These are phyloP conservation scores for Platypus cylindrus DNA, from an alignment of 2,888 invertebrate genomes.

Conservation along the genomic window DNA sequence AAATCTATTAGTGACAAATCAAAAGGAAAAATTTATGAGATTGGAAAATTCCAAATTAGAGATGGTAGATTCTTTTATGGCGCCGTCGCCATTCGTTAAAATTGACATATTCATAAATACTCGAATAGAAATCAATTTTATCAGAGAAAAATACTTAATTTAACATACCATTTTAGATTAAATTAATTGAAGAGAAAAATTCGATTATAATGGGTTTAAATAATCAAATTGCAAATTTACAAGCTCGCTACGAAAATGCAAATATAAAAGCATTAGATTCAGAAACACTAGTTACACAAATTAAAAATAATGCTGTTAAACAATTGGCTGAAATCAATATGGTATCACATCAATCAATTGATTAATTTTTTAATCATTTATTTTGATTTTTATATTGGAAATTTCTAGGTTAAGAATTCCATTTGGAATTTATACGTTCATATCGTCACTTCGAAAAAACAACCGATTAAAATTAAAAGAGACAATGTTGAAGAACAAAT, in stretches of 20 bases:
- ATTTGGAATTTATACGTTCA: slow-evolving; percentile 51
- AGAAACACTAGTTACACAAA: slow-evolving; percentile 45
- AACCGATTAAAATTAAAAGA: slow-evolving; percentile 30
- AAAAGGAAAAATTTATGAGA: slow-evolving; percentile 37
- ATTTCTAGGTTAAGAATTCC: slow-evolving; percentile 38
- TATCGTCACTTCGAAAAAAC: slow-evolving; percentile 44
- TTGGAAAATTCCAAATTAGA: slow-evolving; percentile 34
- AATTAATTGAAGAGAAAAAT: slow-evolving; percentile 46
- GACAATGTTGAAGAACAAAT: slow-evolving; percentile 48
- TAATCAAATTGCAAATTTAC: slow-evolving; percentile 46
- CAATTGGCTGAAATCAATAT: slow-evolving; percentile 32
- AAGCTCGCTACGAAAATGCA: slow-evolving; percentile 47
- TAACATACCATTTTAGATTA: no score
- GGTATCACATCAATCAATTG: slow-evolving; percentile 27
- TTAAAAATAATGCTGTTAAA: slow-evolving; percentile 42
- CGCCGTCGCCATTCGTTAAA: no score
- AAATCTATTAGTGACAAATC: slow-evolving; percentile 42
- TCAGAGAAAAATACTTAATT: no score
- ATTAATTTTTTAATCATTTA: neutral
- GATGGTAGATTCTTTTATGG: no score
- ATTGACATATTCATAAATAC: no score
- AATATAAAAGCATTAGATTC: slow-evolving; percentile 46
- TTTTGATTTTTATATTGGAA: neutral
- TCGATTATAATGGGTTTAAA: slow-evolving; percentile 50
- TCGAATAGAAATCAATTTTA: no score